Base-by-base conservation (phyloP, 2,888 invertebrate species). In the Standfussiana lucernea region DNA sequence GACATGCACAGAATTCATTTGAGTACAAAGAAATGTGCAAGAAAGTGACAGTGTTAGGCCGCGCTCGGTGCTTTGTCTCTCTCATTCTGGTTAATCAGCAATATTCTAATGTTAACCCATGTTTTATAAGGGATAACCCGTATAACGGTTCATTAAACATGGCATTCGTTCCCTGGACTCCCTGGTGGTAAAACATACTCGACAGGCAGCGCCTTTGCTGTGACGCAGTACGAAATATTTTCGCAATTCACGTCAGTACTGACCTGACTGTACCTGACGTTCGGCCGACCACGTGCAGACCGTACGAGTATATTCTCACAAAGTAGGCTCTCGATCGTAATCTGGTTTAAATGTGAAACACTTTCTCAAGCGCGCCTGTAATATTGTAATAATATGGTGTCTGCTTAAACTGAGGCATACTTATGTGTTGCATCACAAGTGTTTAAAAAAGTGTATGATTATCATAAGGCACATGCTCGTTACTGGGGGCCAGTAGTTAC, bases 291-390 rank as follows among this genome's bases (percentile, higher is more conserved):
- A 28, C 35, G 24, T 45, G n/a, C 50, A 11, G 10, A n/a, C 32
- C 37, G 0, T 15, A 42, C n/a, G 47, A 80, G 24, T 21, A 50
- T 32, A 47, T 80, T n/a, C 47, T 59, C 18, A 42, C 65, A 35
- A 72, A 64, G 45, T 6, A 53, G 21, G n/a, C 24, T 37, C 64
- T 8, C 15, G 50, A n/a, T n/a, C 62, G 64, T 59, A 28, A 74
- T 74, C 59, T 56, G 15, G 65, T 78, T 62, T 24, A 40, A 65
- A 75, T 42, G 80, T 73, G 50, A 72, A 56, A 28, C 80, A 78
- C 45, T 65, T 79, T 61, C 81, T 42, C 65, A 28, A 59, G 15
- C 21, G 47, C 42, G 32, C 18, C 47, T 32, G 47, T 15, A 28
- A 15, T 37, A 40, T 24, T 35, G 61, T 10, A 24, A 21, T 59